Evolutionary conservation across 2,113 vertebrate genomes (phyloP).

Genomic region (Phaethon lepturus): DNA sequence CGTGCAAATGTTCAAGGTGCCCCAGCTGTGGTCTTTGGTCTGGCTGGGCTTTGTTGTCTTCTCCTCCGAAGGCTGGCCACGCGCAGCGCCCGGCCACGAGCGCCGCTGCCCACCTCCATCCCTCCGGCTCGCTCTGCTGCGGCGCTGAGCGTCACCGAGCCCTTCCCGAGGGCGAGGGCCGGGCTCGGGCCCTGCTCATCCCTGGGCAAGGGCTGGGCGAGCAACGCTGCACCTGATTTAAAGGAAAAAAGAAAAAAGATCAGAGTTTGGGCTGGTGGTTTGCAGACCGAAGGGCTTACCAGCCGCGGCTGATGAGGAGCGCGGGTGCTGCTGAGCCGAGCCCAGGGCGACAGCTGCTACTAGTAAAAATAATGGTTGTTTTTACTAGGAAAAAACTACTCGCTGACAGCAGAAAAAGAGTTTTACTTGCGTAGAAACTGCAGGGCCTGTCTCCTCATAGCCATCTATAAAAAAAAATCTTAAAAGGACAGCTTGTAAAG

Average conservation of each 20-base stretch:
- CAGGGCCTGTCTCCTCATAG: not conserved
- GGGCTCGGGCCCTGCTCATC: accelerated
- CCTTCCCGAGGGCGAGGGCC: not conserved
- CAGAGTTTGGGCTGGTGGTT: not conserved
- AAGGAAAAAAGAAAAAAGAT: not conserved
- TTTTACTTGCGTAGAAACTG: not conserved
- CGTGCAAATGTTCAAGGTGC: not conserved
- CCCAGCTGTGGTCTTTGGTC: not conserved
- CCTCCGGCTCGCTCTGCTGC: accelerated
- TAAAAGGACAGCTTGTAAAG: not conserved
- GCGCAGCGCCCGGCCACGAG: not conserved
- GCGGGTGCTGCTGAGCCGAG: not conserved
- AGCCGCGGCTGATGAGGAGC: not conserved
- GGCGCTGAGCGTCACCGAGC: accelerated
- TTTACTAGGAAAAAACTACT: not conserved
- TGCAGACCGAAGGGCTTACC: not conserved
- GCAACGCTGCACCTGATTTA: not conserved
- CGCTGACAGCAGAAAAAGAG: not conserved
- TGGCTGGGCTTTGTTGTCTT: not conserved
- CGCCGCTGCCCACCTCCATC: not conserved
- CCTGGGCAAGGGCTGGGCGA: accelerated
- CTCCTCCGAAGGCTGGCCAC: accelerated
- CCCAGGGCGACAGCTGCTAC: constrained; percentile 13
- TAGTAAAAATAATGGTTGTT: constrained; percentile 7
- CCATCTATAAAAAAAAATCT: not conserved